Percentiles rank a stretch among this genome's conserved stretches.
These are phyloP conservation scores for Fratercula arctica DNA, from an alignment of 2,797 vertebrate species.

Conservation along the genomic window DNA sequence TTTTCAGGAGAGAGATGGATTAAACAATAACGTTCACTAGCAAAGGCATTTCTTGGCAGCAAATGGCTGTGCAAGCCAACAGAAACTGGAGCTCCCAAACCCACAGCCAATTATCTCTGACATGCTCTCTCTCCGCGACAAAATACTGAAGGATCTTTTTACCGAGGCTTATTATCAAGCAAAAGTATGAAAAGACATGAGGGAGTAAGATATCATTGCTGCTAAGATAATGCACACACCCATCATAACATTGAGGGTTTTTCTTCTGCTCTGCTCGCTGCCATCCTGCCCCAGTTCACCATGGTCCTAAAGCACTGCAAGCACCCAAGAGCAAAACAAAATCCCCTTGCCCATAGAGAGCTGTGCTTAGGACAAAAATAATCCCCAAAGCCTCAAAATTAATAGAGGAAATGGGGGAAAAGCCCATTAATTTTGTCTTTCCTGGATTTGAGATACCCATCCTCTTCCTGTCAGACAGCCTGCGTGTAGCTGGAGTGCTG, in stretches of 20 bases:
- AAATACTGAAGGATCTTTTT: not conserved
- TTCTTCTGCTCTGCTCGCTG: not conserved
- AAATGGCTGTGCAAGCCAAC: not conserved
- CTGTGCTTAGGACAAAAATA: not conserved
- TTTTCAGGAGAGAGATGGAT: not conserved
- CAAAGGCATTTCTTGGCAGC: not conserved
- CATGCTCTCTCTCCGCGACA: not conserved
- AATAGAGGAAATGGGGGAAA: not conserved
- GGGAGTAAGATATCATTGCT: not conserved
- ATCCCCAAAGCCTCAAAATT: not conserved
- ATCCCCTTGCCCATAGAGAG: not conserved
- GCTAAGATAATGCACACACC: not conserved
- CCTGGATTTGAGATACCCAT: not conserved
- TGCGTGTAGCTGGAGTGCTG: not conserved
- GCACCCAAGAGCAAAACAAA: not conserved
- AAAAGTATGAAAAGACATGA: not conserved
- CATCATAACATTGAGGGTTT: rapidly evolving
- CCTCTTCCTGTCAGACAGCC: not conserved
- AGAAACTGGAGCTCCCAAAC: not conserved
- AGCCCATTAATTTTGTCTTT: not conserved
- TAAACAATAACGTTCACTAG: not conserved
- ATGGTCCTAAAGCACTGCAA: not conserved
- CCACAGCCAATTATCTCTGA: not conserved
- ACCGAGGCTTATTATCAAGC: not conserved
- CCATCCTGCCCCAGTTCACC: not conserved